A percentile compares a stretch with the other conserved stretches of the same genome.
phyloP scores from a whole-genome alignment of 2,888 invertebrate species.

The Thymelicus lineola region DNA sequence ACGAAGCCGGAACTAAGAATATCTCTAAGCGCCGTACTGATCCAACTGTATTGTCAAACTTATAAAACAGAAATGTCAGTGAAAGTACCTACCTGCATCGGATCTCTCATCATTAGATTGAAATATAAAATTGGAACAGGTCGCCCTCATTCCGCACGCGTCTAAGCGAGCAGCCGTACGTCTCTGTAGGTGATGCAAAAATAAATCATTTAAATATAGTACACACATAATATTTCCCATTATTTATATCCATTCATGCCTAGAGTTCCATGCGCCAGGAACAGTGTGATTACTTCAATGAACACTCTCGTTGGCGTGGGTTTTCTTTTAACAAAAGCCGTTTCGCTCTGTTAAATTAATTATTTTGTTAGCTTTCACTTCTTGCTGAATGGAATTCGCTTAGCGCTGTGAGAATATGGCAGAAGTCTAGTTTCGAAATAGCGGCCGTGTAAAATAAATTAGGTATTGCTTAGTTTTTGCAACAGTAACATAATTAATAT shows the following conservation, averaged over 20 bases:
- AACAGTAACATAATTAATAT: conserved; percentile 16
- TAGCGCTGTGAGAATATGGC: conserved; percentile 55
- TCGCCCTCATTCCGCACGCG: conserved; percentile 75
- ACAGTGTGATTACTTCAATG: conserved; percentile 19
- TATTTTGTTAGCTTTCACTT: conserved; percentile 75
- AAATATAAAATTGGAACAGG: conserved; percentile 80
- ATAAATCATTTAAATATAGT: conserved; percentile 67
- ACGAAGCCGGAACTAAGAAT: conserved; percentile 34
- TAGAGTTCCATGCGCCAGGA: conserved; percentile 10
- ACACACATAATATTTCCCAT: conserved; percentile 32
- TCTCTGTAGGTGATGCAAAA: conserved; percentile 59
- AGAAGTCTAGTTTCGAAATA: conserved; percentile 31
- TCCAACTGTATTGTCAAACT: conserved; percentile 29
- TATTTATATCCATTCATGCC: conserved; percentile 42
- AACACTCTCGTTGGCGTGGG: conserved; percentile 34
- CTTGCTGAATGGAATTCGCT: conserved; percentile 65
- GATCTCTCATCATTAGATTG: conserved; percentile 60
- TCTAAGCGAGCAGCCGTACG: conserved; percentile 67
- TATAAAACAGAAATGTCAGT: conserved; percentile 53
- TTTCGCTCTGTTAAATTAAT: conserved; percentile 73
- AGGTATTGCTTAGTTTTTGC: conserved; percentile 10
- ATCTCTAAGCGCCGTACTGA: conserved; percentile 30
- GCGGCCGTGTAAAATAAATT: conserved; percentile 25
- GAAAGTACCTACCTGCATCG: conserved; percentile 66
- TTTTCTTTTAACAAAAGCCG: conserved; percentile 46